Percentiles rank a stretch among this genome's conserved stretches.
These are phyloP conservation scores for Galendromus occidentalis DNA, from an alignment of 1,140 invertebrate species.

Conservation along the genomic window DNA sequence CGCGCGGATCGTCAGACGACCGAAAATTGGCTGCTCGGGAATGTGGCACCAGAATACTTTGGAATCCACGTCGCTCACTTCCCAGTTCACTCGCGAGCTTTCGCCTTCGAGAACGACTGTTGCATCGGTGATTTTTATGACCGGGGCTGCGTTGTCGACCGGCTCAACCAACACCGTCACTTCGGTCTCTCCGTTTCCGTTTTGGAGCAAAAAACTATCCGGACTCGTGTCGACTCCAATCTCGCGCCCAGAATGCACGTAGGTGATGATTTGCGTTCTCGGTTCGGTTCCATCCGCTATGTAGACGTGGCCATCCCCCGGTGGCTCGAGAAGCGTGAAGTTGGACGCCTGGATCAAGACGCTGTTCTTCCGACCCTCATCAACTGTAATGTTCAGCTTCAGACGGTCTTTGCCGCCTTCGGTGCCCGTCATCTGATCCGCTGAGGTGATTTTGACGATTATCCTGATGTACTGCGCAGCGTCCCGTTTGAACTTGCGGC, in stretches of 20 bases:
- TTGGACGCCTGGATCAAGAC: not conserved
- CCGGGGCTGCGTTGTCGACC: not conserved
- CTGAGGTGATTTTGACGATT: not conserved
- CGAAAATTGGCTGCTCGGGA: not conserved
- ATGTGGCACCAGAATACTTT: constrained; percentile 8
- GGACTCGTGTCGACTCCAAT: not conserved
- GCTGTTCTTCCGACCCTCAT: not conserved
- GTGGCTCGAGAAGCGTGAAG: not conserved
- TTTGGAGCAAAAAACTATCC: not conserved
- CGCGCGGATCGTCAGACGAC: not conserved
- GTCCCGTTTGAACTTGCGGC: constrained; percentile 7
- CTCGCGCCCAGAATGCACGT: not conserved
- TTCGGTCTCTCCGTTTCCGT: not conserved
- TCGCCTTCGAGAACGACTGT: not conserved
- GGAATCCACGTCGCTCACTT: not conserved
- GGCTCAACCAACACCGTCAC: not conserved
- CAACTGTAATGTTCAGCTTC: not conserved
- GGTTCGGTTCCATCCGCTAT: not conserved
- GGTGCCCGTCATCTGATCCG: not conserved
- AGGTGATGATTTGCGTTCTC: not conserved
- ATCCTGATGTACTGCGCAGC: not conserved
- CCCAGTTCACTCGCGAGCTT: not conserved
- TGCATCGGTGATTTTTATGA: not conserved
- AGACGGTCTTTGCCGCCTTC: not conserved
- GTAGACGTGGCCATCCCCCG: not conserved